Percentiles rank a stretch among this genome's conserved stretches.
phyloP scores from a whole-genome alignment of 2,797 vertebrate species.

The Peromyscus aztecus region DNA sequence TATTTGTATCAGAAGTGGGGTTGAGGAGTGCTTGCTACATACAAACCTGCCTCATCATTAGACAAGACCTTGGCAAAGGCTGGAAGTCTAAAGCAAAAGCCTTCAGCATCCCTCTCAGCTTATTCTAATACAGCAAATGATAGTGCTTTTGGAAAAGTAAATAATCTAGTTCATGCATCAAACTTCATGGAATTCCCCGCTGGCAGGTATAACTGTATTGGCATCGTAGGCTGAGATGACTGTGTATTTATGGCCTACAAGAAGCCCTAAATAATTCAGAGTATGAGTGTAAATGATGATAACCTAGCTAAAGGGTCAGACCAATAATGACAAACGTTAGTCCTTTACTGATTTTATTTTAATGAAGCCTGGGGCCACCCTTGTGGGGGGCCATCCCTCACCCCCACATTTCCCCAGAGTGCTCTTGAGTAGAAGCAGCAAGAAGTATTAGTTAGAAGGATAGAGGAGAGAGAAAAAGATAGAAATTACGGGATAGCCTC shows the following conservation, averaged over 20 bases:
- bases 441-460: no score
- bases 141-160: constrained; percentile 33
- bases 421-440: no score
- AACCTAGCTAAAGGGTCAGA: background rate
- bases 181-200: background rate
- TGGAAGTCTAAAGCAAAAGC: constrained; percentile 23
- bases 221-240: background rate
- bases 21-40: background rate
- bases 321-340: background rate
- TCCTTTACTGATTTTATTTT: background rate
- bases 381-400: no score
- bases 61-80: background rate
- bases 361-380: background rate
- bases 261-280: constrained; percentile 34
- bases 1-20: background rate
- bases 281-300: background rate
- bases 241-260: background rate
- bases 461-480: no score
- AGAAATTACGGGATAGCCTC: no score
- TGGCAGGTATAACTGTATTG: background rate
- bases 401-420: no score
- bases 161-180: constrained; percentile 18
- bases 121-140: constrained; percentile 9
- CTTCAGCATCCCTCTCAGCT: background rate
- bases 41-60: background rate